Percentiles rank a stretch among this genome's conserved stretches.
phyloP scores from a whole-genome alignment of 2,888 invertebrate species.

The Yponomeuta evonymella region DNA sequence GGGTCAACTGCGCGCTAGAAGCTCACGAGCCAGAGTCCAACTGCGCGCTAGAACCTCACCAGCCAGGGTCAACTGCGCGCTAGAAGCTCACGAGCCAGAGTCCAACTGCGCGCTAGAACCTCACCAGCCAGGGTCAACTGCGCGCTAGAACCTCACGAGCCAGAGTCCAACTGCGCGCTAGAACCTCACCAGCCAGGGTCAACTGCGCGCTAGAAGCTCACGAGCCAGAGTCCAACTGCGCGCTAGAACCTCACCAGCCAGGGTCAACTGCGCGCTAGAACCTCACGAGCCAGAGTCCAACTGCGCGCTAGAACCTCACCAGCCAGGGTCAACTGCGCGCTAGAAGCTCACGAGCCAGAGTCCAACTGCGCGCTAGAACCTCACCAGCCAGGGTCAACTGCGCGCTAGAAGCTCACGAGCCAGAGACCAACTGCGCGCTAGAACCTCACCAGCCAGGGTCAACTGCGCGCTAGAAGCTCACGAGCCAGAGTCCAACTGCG shows the following conservation, averaged over 20 bases:
- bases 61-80: background rate
- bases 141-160: background rate
- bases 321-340: background rate
- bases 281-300: background rate
- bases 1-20: background rate
- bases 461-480: background rate
- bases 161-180: background rate
- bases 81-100: background rate
- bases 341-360: too few species aligned
- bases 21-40: background rate
- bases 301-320: background rate
- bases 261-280: background rate
- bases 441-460: background rate
- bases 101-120: background rate
- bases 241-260: too few species aligned
- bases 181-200: background rate
- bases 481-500: background rate
- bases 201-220: too few species aligned
- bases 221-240: too few species aligned
- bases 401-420: background rate
- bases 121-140: background rate
- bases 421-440: too few species aligned
- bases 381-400: background rate
- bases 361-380: too few species aligned
- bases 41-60: background rate